Conservation (phyloP, 1,140 invertebrate species). For the Pogonus chalceus region DNA sequence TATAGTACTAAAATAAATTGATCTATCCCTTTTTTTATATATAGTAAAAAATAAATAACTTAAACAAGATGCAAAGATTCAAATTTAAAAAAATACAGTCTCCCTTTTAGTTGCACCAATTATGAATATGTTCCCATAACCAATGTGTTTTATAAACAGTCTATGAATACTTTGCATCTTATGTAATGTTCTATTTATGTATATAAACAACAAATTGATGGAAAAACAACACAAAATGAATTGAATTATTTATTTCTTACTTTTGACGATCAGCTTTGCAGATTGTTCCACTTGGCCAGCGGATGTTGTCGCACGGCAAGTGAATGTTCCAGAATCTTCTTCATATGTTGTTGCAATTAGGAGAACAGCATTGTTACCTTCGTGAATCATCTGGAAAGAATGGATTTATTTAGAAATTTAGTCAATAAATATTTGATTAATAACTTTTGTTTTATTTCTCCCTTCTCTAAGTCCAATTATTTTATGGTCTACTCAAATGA, state of each 20-base stretch:
- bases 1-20: neutral
- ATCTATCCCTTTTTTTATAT: neutral
- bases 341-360: slow-evolving; percentile 85
- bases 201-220: neutral
- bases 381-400: slow-evolving; percentile 77
- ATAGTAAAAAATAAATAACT: neutral
- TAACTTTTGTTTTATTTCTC: too few species aligned
- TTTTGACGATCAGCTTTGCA: slow-evolving; percentile 90
- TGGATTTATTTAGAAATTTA: too few species aligned
- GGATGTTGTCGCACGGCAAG: slow-evolving; percentile 79
- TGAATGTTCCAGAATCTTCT: slow-evolving; percentile 88
- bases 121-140: neutral
- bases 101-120: neutral
- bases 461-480: too few species aligned
- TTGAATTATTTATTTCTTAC: slow-evolving; percentile 75
- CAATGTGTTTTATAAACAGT: neutral
- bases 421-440: too few species aligned
- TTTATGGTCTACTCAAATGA: too few species aligned
- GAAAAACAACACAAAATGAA: slow-evolving; percentile 1
- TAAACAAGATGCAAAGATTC: neutral
- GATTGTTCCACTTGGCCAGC: slow-evolving; percentile 86
- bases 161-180: neutral
- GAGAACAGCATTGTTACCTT: slow-evolving; percentile 79
- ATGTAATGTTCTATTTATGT: too few species aligned
- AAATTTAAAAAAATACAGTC: too few species aligned